A percentile compares a stretch with the other conserved stretches of the same genome.
These are phyloP conservation scores for Scolopax mira DNA, from an alignment of 2,113 vertebrate species.

Conservation along the genomic window DNA sequence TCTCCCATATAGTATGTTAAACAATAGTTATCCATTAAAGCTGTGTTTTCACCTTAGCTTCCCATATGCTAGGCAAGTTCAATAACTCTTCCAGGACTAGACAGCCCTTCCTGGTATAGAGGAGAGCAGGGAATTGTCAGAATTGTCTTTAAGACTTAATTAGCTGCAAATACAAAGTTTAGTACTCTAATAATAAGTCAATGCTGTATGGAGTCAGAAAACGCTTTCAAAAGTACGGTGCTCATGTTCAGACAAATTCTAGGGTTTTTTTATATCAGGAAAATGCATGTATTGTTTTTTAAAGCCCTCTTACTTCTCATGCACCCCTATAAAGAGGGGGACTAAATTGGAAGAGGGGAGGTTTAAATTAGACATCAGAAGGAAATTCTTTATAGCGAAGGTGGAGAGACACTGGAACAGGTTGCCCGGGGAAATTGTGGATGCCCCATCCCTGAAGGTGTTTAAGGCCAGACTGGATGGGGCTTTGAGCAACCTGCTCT, in stretches of 20 bases:
- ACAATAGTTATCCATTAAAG: accelerated
- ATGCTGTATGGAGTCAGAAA: neutral
- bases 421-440: no score
- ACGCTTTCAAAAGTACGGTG: neutral
- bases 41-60: neutral
- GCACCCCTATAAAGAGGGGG: neutral
- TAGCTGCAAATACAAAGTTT: neutral
- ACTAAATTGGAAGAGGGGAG: no score
- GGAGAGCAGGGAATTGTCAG: neutral
- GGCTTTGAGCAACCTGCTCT: no score
- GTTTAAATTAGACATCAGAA: no score
- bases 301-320: neutral
- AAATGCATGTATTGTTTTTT: neutral
- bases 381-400: no score
- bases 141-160: neutral
- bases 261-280: neutral
- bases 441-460: no score
- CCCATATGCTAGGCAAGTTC: neutral
- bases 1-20: neutral
- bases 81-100: neutral
- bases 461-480: no score
- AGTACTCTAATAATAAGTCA: neutral
- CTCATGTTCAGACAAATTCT: neutral
- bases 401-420: no score
- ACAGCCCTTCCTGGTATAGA: neutral